Evolutionary conservation across 2,113 vertebrate genomes (phyloP).

Genomic region (Dipodomys stephensi): DNA sequence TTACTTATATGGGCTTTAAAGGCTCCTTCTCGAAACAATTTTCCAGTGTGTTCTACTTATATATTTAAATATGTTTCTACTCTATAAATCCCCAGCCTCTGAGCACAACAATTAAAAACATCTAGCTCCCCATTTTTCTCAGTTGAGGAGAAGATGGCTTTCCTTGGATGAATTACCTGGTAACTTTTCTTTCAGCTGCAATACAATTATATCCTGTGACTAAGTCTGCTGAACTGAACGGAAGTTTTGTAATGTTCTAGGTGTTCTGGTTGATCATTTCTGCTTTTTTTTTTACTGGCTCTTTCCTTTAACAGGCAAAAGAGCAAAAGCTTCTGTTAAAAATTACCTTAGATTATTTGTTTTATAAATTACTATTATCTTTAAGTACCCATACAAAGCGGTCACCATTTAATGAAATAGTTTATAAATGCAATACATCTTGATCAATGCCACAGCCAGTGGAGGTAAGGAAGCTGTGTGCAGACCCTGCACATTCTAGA

Average conservation of each 20-base stretch:
- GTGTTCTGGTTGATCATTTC: fast-evolving
- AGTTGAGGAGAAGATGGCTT: background rate
- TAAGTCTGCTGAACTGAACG: too few relatives aligned
- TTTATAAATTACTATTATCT: too few relatives aligned
- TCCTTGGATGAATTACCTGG: background rate
- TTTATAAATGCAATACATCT: too few relatives aligned
- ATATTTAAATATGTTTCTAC: background rate
- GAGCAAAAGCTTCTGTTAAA: background rate
- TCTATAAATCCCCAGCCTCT: background rate
- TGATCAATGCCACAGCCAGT: too few relatives aligned
- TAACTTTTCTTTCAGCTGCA: background rate
- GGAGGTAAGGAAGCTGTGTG: background rate
- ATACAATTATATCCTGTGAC: too few relatives aligned
- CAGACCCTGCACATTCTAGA: background rate
- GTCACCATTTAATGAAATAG: too few relatives aligned
- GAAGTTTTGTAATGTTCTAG: background rate
- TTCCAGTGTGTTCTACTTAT: background rate
- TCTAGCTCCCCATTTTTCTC: background rate
- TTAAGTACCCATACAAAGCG: too few relatives aligned
- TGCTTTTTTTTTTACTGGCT: too few relatives aligned
- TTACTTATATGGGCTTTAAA: background rate
- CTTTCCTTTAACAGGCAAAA: background rate
- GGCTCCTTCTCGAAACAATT: background rate
- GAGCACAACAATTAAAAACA: background rate
- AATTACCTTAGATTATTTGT: too few relatives aligned